phyloP scores from a whole-genome alignment of 2,113 vertebrate genomes.

The Rhea pennata region DNA sequence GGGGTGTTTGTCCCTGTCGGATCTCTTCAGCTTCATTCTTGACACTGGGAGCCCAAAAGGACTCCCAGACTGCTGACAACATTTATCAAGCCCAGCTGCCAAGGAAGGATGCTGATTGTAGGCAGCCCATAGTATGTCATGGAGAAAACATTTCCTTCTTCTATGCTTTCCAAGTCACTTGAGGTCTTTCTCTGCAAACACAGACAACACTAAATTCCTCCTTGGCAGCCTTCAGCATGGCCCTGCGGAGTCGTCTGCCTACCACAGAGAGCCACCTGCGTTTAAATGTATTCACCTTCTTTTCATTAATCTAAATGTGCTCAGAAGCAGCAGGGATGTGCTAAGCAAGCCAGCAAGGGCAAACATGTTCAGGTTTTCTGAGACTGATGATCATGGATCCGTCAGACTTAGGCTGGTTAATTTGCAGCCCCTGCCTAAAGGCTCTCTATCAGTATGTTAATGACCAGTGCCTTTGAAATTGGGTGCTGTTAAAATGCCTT shows the following conservation, averaged over 20 bases:
- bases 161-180: conserved; percentile 36
- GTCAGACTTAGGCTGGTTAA: background rate
- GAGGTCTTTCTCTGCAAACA: conserved; percentile 24
- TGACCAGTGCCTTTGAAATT: background rate
- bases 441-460: background rate
- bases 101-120: conserved; percentile 25
- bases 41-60: background rate
- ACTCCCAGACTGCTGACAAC: background rate
- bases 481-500: background rate
- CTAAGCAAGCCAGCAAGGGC: background rate
- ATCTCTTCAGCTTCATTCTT: background rate
- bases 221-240: conserved; percentile 6
- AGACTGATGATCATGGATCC: background rate
- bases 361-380: background rate
- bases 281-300: background rate
- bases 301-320: background rate
- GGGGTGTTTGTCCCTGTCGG: background rate
- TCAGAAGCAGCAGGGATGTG: background rate
- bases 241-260: background rate
- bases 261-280: conserved; percentile 12
- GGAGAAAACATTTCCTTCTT: conserved; percentile 63
- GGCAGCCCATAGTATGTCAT: conserved; percentile 32
- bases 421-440: background rate
- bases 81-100: conserved; percentile 52
- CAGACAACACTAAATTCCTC: background rate